Evolutionary conservation across 1,140 invertebrate species (phyloP), one percentile per base, ranked within the genome.

Genomic region (Drosophila punjabiensis): DNA sequence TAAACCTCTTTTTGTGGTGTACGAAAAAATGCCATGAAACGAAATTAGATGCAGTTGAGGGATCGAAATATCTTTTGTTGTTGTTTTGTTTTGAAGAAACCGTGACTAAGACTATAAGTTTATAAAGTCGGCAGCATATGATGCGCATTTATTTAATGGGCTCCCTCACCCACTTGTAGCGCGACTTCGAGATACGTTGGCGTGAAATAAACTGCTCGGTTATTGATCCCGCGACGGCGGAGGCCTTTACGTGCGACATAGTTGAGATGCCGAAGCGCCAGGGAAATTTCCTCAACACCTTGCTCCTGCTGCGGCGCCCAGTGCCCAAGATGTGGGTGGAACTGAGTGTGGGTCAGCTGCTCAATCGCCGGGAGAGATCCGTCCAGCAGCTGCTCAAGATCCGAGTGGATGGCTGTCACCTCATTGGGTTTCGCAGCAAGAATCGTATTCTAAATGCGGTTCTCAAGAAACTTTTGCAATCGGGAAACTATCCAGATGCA

Each of bases 181-280:
- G 81, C 48, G 59, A 74, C 28, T 83, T 82, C 53, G 75, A 83
- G 56, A 82, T 83, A 64, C 75, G 81, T 52, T 83, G 81, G 69
- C 61, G 53, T 35, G 48, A 55, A 41, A 60, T 76, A 52, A 83
- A 83, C 71, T 83, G 81, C 16, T 79, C 79, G 68, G 50, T 59
- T 48, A 63, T 48, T 37, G 80, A 82, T 47, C 56, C 32, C 41
- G 50, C 50, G 5, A 60, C 58, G 14, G 41, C 68, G 24, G 59
- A 30, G 20, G 33, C 35, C 45, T 83, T 83, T 18, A 32, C 47
- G 33, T 82, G 81, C 68, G 37, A 62, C 9, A 74, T 83, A 10
- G 39, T 67, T 5, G 69, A 79, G 33, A 37, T 79, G 60, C 48
- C 81, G 7, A 83, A 62, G 60, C 59, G 62, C 33, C 80, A 67